Evolutionary conservation across 2,797 vertebrate genomes (phyloP).

Genomic region (Myotis findleyi): DNA sequence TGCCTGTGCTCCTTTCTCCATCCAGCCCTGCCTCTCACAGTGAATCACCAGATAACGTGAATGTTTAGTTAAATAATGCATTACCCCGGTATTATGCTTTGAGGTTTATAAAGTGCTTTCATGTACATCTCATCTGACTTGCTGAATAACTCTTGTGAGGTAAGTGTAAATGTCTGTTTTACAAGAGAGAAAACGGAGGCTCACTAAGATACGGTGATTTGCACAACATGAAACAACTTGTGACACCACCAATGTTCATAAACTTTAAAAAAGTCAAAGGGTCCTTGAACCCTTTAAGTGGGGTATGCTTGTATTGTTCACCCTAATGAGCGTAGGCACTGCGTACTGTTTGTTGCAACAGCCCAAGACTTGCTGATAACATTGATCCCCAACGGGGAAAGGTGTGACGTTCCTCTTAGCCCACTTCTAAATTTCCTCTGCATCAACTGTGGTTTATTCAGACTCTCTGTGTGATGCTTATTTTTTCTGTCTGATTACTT

Average conservation of each 20-base stretch:
- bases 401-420: neutral
- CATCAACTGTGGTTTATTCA: neutral
- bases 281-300: neutral
- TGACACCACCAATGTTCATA: neutral
- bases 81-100: neutral
- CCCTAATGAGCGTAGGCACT: no score
- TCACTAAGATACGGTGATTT: neutral
- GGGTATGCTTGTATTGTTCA: neutral
- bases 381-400: neutral
- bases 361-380: neutral
- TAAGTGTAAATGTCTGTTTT: neutral
- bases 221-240: neutral
- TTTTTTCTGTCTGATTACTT: neutral
- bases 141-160: neutral
- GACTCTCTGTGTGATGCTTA: neutral
- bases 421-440: neutral
- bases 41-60: neutral
- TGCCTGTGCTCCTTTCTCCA: neutral
- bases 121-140: slow-evolving; percentile 37
- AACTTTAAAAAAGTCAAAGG: neutral
- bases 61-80: slow-evolving; percentile 35
- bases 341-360: neutral
- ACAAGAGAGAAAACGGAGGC: slow-evolving; percentile 5
- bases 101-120: slow-evolving; percentile 51
- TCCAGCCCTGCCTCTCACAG: neutral